Evolutionary conservation across 1,140 invertebrate species (phyloP).

Genomic region (Cydia amplana): DNA sequence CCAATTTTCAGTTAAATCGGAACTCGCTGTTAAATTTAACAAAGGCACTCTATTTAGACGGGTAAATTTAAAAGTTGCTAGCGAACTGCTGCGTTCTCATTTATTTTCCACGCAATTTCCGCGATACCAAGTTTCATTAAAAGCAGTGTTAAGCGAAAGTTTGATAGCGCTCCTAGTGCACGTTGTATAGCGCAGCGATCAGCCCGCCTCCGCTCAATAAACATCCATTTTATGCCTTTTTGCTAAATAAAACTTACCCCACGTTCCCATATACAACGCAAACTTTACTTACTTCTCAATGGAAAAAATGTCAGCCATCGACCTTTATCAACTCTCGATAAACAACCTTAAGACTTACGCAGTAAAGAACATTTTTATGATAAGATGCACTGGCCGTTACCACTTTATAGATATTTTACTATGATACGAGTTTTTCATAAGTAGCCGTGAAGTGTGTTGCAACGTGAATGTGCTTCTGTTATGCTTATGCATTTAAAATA

Average conservation of each 20-base stretch:
- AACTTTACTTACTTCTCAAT: conserved; percentile 35
- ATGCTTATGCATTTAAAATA: conserved; percentile 31
- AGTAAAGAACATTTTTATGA: background rate
- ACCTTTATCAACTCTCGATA: background rate
- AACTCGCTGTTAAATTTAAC: conserved; percentile 61
- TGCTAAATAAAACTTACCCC: conserved; percentile 45
- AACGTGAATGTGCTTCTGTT: conserved; percentile 29
- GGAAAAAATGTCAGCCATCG: background rate
- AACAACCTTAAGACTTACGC: background rate
- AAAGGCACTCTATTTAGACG: conserved; percentile 56
- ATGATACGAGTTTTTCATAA: conserved; percentile 22
- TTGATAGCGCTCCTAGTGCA: conserved; percentile 48
- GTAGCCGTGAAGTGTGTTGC: conserved; percentile 27
- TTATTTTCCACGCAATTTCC: conserved; percentile 65
- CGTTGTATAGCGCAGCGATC: conserved; percentile 42
- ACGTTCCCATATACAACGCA: conserved; percentile 38
- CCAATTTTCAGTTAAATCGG: conserved; percentile 49
- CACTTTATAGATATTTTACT: background rate
- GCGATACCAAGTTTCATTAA: conserved; percentile 60
- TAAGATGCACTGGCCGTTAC: background rate
- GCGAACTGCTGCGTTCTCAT: conserved; percentile 57
- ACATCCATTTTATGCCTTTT: conserved; percentile 44
- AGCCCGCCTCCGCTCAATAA: conserved; percentile 42
- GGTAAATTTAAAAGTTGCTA: conserved; percentile 60
- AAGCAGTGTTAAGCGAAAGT: conserved; percentile 55